These are phyloP conservation scores for Lasioglossum albipes DNA, from an alignment of 1,140 invertebrate genomes.

Conservation along the genomic window DNA sequence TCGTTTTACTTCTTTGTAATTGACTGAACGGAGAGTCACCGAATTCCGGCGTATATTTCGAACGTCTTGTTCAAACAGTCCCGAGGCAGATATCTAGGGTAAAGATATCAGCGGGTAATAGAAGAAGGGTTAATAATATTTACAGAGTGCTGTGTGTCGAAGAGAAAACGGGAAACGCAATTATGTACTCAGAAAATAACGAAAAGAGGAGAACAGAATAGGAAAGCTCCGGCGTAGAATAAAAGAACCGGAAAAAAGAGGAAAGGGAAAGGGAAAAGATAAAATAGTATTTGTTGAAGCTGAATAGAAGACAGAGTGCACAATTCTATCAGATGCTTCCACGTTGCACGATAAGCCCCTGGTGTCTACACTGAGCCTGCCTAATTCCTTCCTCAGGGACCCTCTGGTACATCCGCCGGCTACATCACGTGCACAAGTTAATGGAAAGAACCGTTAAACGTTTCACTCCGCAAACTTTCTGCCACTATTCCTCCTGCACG, in stretches of 20 bases:
- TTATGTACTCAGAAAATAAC: too few relatives aligned
- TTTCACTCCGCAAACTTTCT: background rate
- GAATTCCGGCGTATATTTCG: too few relatives aligned
- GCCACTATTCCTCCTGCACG: background rate
- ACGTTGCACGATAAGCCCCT: conserved; percentile 44
- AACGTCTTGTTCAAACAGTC: too few relatives aligned
- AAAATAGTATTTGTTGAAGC: conserved; percentile 37
- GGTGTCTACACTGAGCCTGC: conserved; percentile 40
- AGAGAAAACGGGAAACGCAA: too few relatives aligned
- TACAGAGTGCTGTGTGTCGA: too few relatives aligned
- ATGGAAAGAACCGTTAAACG: conserved; percentile 60
- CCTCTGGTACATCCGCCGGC: conserved; percentile 54
- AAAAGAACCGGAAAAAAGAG: background rate
- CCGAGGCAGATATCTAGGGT: too few relatives aligned
- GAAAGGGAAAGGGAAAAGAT: background rate
- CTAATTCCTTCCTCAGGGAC: conserved; percentile 65
- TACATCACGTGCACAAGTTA: conserved; percentile 58
- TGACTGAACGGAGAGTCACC: too few relatives aligned
- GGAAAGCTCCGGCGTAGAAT: background rate
- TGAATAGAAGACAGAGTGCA: conserved; percentile 51
- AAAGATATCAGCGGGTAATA: too few relatives aligned
- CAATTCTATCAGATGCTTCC: conserved; percentile 48
- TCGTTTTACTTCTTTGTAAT: too few relatives aligned
- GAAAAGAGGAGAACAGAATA: too few relatives aligned
- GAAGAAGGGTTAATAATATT: too few relatives aligned